Base-by-base conservation (phyloP, 2,888 invertebrate species). In the Spodoptera littoralis region DNA sequence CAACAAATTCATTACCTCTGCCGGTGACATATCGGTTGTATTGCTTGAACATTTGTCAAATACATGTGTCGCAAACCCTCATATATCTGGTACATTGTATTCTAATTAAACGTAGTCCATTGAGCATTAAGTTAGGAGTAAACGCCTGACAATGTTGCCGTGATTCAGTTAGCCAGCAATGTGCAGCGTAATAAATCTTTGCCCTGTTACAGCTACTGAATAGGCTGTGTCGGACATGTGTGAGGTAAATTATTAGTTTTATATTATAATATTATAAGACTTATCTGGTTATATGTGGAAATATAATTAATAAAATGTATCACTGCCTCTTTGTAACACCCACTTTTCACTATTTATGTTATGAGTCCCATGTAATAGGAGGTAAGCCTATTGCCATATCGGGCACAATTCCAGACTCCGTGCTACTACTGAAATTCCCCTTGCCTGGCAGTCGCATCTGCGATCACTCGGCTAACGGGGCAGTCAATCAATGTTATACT, bases 31-130 rank as follows among this genome's bases (percentile, higher is more conserved):
- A 90, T 90, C 82, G 85, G 81, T 86, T 81, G 86, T 90, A 91
- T 89, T 86, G 88, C 84, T 82, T 83, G 82, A 81, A 86, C 88
- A 88, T 91, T 90, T 88, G 87, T 91, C 91, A 90, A 86, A 85
- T 80, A 84, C 84, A 79, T 77, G 80, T 81, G 84, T 81, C 83
- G 83, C 85, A 85, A 84, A 87, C 82, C 85, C 84, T 83, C 84
- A 88, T 90, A 91, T 91, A 88, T 88, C 88, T 84, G 86, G 84
- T 84, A 86, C 85, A 87, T 85, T 79, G 84, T 77, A 73, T 65
- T 77, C 82, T 84, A 87, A 88, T 88, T 87, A 88, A 87, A 88
- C 84, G 82, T 81, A 80, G 79, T 79, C 59, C 75, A 70, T 73
- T 73, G 70, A 69, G 56, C 67, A 73, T 75, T 66, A 73, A 64